A percentile compares a stretch with the other conserved stretches of the same genome.
These are phyloP conservation scores for Platysternon megacephalum DNA, from an alignment of 2,113 vertebrate species.

Conservation along the genomic window DNA sequence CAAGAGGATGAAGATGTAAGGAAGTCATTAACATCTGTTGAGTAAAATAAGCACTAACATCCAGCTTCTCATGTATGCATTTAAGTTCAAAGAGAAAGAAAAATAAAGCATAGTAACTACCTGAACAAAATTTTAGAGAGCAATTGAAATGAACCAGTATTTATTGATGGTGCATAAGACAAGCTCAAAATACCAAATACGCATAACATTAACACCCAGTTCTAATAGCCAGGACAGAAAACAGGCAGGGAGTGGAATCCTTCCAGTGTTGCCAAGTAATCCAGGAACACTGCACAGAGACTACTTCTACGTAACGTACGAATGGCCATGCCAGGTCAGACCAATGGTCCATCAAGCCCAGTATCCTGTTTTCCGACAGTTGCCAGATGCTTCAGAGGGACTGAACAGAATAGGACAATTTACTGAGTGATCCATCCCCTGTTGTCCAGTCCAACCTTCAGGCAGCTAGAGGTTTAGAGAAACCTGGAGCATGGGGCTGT, in stretches of 20 bases:
- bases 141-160: not conserved
- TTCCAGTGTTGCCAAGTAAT: not conserved
- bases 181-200: not conserved
- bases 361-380: not conserved
- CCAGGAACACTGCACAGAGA: not conserved
- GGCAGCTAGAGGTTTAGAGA: no score
- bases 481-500: no score
- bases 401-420: no score
- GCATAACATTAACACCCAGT: not conserved
- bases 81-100: slow-evolving; percentile 38
- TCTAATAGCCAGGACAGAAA: not conserved
- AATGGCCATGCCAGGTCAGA: not conserved
- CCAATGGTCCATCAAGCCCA: not conserved
- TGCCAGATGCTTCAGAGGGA: no score
- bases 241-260: not conserved
- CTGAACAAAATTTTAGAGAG: not conserved
- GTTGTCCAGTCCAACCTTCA: no score
- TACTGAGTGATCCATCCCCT: no score
- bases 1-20: slow-evolving; percentile 67
- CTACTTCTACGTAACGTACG: not conserved
- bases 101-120: slow-evolving; percentile 33
- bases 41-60: slow-evolving; percentile 50
- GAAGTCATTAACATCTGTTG: slow-evolving; percentile 55
- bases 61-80: slow-evolving; percentile 10
- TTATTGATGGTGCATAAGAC: not conserved